phyloP scores from a whole-genome alignment of 2,113 vertebrate genomes.

The Siphamia tubifer region DNA sequence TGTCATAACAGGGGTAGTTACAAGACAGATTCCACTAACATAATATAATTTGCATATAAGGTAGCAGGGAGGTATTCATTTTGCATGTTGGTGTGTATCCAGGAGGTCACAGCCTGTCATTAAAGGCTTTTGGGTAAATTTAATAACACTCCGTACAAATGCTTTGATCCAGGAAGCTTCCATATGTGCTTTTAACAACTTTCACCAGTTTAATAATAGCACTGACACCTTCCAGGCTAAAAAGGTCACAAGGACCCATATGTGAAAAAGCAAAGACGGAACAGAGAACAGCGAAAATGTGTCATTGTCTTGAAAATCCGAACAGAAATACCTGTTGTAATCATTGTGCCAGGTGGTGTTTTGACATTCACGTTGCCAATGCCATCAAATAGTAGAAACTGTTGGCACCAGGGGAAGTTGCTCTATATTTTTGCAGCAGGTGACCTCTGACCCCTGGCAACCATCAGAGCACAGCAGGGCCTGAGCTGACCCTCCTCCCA shows the following conservation, averaged over 20 bases:
- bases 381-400: constrained; percentile 58
- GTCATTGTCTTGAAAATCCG: constrained; percentile 9
- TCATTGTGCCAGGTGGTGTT: constrained; percentile 84
- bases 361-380: constrained; percentile 79
- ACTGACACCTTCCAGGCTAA: constrained; percentile 4
- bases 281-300: constrained; percentile 14
- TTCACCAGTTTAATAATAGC: constrained; percentile 3
- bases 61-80: neutral
- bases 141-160: neutral
- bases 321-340: constrained; percentile 76
- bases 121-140: neutral
- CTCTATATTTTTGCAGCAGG: constrained; percentile 80
- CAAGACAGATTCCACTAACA: too few relatives aligned
- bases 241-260: constrained; percentile 8
- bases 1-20: too few relatives aligned
- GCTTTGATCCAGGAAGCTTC: neutral
- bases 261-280: neutral
- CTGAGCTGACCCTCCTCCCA: constrained; percentile 75
- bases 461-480: constrained; percentile 77
- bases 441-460: constrained; percentile 75
- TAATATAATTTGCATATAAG: neutral
- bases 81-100: neutral
- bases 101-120: neutral
- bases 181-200: neutral
- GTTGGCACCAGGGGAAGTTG: constrained; percentile 75